A percentile compares a stretch with the other conserved stretches of the same genome.
Conservation (phyloP, 1,140 invertebrate species). For the Pentalonia nigronervosa region DNA sequence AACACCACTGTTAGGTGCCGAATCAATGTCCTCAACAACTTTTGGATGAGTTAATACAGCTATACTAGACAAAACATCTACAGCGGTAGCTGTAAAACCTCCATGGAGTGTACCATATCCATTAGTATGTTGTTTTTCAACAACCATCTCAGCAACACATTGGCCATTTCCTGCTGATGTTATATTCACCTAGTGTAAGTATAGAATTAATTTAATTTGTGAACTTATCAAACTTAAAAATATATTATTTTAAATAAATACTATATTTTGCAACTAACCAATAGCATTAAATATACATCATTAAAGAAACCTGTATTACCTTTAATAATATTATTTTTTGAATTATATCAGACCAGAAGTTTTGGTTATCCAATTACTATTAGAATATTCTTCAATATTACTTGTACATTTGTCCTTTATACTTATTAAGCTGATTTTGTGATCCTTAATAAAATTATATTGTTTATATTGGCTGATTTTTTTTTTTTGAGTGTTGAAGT, state of each 20-base stretch:
- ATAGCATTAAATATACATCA: not conserved
- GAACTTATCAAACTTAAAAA: not conserved
- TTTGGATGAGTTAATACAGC: slow-evolving; percentile 75
- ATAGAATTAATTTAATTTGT: slow-evolving; percentile 60
- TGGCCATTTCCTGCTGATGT: slow-evolving; percentile 73
- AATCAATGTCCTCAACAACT: slow-evolving; percentile 65
- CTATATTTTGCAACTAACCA: not conserved
- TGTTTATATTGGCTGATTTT: not conserved
- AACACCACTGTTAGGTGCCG: slow-evolving; percentile 66
- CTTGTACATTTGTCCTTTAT: not conserved
- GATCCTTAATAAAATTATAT: not conserved
- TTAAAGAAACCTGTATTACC: not conserved
- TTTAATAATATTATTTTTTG: slow-evolving; percentile 9
- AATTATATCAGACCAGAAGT: not conserved
- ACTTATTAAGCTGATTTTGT: not conserved
- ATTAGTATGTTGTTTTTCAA: slow-evolving; percentile 81
- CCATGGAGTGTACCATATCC: slow-evolving; percentile 80
- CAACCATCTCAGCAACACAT: slow-evolving; percentile 77
- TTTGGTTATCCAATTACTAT: not conserved
- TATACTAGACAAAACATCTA: slow-evolving; percentile 84
- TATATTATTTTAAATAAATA: not conserved
- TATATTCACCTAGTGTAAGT: slow-evolving; percentile 71
- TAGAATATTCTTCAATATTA: not conserved
- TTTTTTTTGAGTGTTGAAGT: not conserved
- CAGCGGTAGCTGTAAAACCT: slow-evolving; percentile 80